Evolutionary conservation across 2,113 vertebrate genomes (phyloP).

Genomic region (Pluvianellus socialis): DNA sequence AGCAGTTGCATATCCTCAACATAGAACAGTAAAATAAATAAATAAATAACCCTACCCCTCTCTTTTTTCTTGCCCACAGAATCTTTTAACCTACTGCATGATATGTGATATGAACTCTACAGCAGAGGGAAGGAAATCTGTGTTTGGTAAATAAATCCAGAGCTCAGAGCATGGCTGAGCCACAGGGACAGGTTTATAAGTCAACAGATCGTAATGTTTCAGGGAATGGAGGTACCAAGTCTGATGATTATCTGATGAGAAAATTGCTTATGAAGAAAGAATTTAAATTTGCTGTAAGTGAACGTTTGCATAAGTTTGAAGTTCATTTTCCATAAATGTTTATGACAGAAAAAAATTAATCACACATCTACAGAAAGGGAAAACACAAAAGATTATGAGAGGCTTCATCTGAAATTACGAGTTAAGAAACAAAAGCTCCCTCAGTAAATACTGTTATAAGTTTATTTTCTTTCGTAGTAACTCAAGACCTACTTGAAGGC

Average conservation of each 20-base stretch:
- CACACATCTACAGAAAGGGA: background rate
- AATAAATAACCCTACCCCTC: background rate
- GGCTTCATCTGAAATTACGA: background rate
- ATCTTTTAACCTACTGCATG: background rate
- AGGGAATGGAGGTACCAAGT: background rate
- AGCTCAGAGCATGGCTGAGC: background rate
- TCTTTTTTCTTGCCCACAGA: background rate
- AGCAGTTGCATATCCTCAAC: background rate
- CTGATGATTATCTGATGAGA: background rate
- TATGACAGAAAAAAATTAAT: background rate
- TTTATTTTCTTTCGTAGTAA: background rate
- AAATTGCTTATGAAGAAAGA: background rate
- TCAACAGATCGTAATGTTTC: background rate
- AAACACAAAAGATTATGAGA: background rate
- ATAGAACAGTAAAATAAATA: background rate
- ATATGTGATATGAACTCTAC: background rate
- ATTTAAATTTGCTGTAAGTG: background rate
- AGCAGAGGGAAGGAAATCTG: background rate
- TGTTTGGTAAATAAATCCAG: background rate
- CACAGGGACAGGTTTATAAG: background rate
- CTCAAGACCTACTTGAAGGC: background rate
- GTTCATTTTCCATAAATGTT: background rate
- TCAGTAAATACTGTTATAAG: background rate
- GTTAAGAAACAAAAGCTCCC: background rate
- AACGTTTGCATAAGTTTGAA: background rate